These are phyloP conservation scores for Drosophila hamatofila DNA, from an alignment of 2,888 invertebrate genomes.

Conservation along the genomic window DNA sequence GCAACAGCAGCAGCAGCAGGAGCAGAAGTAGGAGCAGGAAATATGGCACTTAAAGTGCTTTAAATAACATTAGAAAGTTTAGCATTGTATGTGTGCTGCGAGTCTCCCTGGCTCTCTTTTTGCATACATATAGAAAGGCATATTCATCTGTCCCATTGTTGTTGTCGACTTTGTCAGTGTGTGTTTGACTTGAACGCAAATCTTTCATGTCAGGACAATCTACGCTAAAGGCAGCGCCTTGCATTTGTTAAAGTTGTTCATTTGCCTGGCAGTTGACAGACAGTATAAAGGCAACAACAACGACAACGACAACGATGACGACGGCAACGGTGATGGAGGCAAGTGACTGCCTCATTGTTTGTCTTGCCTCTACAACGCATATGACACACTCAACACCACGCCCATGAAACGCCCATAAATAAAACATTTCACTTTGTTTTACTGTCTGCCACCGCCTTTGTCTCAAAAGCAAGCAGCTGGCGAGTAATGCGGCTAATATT, in stretches of 20 bases:
- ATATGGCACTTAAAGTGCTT: constrained; percentile 81
- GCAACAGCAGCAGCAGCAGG: constrained; percentile 40
- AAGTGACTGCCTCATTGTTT: constrained; percentile 68
- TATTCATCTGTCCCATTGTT: constrained; percentile 26
- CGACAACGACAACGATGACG: constrained; percentile 18
- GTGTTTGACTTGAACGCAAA: constrained; percentile 75
- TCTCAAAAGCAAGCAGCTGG: constrained; percentile 39
- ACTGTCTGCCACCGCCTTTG: constrained; percentile 53
- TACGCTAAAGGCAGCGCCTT: constrained; percentile 57
- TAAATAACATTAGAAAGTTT: constrained; percentile 81
- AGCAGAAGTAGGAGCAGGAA: constrained; percentile 56
- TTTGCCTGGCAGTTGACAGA: constrained; percentile 75
- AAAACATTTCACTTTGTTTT: constrained; percentile 79
- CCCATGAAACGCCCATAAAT: constrained; percentile 73
- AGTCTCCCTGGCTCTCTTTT: constrained; percentile 13
- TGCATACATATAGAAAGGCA: neutral
- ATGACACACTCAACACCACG: constrained; percentile 77
- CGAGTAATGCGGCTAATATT: constrained; percentile 38
- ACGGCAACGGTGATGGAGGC: constrained; percentile 20
- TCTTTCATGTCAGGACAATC: constrained; percentile 77
- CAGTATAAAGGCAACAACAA: constrained; percentile 35
- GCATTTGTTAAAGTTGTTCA: constrained; percentile 80
- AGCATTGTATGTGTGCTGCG: constrained; percentile 36
- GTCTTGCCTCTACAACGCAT: constrained; percentile 77
- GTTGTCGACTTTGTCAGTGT: constrained; percentile 75